These are phyloP conservation scores for Selene dorsalis DNA, from an alignment of 2,797 vertebrate genomes.

Conservation along the genomic window DNA sequence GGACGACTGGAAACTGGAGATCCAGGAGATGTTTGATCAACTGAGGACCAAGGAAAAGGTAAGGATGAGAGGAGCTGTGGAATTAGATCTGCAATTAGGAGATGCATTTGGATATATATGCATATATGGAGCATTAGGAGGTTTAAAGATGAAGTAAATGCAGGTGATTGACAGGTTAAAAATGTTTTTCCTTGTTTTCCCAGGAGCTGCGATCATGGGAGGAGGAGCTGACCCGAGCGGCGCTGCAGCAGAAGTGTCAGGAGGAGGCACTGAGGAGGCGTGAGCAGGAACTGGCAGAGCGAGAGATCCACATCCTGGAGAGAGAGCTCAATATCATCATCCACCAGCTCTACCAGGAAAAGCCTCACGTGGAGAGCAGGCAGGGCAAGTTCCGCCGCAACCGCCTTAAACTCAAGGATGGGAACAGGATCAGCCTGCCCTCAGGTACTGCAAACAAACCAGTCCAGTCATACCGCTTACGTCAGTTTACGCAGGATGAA, in stretches of 20 bases:
- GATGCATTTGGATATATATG: too few species aligned
- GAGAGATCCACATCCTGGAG: conserved; percentile 96
- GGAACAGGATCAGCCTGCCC: conserved; percentile 95
- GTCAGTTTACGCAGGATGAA: not conserved
- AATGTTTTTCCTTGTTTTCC: not conserved
- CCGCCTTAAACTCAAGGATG: conserved; percentile 94
- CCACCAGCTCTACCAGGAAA: conserved; percentile 97
- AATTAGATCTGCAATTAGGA: not conserved
- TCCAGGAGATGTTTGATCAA: conserved; percentile 98
- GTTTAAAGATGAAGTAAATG: not conserved
- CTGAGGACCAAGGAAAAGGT: conserved; percentile 98
- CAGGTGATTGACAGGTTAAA: not conserved
- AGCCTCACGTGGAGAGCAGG: conserved; percentile 93
- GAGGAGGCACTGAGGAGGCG: conserved; percentile 92
- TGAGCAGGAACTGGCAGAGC: conserved; percentile 95
- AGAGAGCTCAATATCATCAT: conserved; percentile 98
- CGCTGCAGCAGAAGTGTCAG: conserved; percentile 96
- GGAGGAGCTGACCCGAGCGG: conserved; percentile 93
- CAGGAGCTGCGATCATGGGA: conserved; percentile 98
- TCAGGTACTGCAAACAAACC: conserved; percentile 83
- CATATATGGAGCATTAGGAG: accelerated
- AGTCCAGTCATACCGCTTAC: accelerated
- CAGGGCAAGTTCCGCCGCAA: conserved; percentile 96
- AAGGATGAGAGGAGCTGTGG: conserved; percentile 21
- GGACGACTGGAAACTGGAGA: conserved; percentile 98